These are phyloP conservation scores for Ectemnius continuus DNA, from an alignment of 2,888 invertebrate genomes.

Conservation along the genomic window DNA sequence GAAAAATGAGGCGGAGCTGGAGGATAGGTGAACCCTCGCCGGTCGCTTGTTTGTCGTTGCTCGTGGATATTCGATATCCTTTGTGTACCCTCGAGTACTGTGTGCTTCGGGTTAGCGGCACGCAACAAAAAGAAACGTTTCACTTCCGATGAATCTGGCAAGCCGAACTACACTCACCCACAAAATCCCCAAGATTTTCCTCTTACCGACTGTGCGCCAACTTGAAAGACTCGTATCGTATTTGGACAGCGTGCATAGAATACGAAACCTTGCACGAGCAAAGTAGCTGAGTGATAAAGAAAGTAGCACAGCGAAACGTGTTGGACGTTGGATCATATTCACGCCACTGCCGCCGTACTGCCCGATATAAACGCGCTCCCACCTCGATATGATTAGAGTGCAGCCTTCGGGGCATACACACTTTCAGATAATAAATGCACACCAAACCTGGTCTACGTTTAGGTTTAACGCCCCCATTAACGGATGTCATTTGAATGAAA, in stretches of 20 bases:
- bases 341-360: no score
- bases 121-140: constrained; percentile 70
- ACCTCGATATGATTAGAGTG: no score
- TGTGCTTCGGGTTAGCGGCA: constrained; percentile 43
- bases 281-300: no score
- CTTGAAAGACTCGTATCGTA: no score
- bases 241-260: no score
- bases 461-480: constrained; percentile 58
- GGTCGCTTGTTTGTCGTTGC: constrained; percentile 51
- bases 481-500: constrained; percentile 63
- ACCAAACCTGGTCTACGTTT: constrained; percentile 49
- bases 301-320: no score
- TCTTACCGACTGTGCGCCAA: no score
- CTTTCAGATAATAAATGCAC: constrained; percentile 26
- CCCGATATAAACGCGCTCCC: no score
- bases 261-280: no score
- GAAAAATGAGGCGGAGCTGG: constrained; percentile 43
- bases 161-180: neutral
- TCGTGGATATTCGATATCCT: constrained; percentile 71
- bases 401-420: constrained; percentile 8
- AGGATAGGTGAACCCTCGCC: constrained; percentile 53
- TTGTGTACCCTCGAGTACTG: constrained; percentile 47
- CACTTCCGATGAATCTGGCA: constrained; percentile 66
- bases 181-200: no score
- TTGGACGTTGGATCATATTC: no score